Conservation (phyloP, 2,113 vertebrate species). For the Lepus timidus region DNA sequence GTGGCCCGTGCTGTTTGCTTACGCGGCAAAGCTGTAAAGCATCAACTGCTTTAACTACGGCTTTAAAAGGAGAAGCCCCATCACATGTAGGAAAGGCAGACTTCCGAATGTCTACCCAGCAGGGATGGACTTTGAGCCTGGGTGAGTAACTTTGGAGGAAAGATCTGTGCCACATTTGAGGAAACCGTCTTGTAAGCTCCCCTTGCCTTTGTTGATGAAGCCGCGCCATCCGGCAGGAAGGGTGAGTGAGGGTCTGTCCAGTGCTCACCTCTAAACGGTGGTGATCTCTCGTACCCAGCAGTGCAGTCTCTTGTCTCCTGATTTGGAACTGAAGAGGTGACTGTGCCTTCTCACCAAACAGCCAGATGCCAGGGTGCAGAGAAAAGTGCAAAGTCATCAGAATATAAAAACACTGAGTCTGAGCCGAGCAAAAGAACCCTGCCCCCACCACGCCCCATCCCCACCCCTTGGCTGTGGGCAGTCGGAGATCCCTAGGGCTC, state of each 20-base stretch:
- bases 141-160: slow-evolving; percentile 29
- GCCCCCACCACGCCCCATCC: too few relatives aligned
- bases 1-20: background rate
- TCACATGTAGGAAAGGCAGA: background rate
- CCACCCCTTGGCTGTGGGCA: background rate
- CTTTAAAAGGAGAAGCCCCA: background rate
- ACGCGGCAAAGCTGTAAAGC: background rate
- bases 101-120: background rate
- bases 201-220: background rate
- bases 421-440: slow-evolving; percentile 40
- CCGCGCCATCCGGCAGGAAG: background rate
- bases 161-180: background rate
- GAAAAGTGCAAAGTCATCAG: slow-evolving; percentile 45
- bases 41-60: background rate
- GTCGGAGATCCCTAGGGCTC: background rate
- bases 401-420: slow-evolving; percentile 42
- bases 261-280: slow-evolving; percentile 31
- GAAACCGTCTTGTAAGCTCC: slow-evolving; percentile 40
- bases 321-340: slow-evolving; percentile 71
- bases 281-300: slow-evolving; percentile 36
- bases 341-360: slow-evolving; percentile 66
- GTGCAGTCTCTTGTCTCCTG: slow-evolving; percentile 56
- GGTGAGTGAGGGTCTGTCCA: background rate
- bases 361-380: slow-evolving; percentile 50
- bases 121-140: background rate